A percentile compares a stretch with the other conserved stretches of the same genome.
Evolutionary conservation across 2,797 vertebrate species (phyloP).

Genomic region (Rhinatrema bivittatum): DNA sequence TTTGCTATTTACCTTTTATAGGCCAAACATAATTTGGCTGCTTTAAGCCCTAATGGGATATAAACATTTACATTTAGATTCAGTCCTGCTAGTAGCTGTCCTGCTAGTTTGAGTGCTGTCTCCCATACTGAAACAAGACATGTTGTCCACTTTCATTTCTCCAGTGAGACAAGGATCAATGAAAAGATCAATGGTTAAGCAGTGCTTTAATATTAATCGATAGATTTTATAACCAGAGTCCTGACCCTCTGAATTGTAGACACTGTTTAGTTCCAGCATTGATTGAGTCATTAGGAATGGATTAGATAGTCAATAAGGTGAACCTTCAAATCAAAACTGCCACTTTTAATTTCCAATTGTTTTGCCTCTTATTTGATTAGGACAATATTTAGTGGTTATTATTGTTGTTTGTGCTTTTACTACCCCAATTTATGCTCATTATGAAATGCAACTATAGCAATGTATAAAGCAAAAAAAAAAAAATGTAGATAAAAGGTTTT

Average conservation of each 20-base stretch:
- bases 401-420: slow-evolving; percentile 20
- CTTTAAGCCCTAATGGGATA: too few species aligned
- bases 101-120: slow-evolving; percentile 18
- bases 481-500: too few species aligned
- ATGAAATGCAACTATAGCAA: too few species aligned
- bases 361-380: slow-evolving; percentile 42
- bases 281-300: slow-evolving; percentile 58
- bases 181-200: slow-evolving; percentile 20
- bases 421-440: too few species aligned
- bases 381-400: slow-evolving; percentile 21
- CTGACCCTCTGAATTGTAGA: slow-evolving; percentile 53
- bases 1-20: too few species aligned
- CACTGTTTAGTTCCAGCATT: slow-evolving; percentile 58
- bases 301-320: slow-evolving; percentile 54
- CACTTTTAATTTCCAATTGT: slow-evolving; percentile 42
- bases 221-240: slow-evolving; percentile 47
- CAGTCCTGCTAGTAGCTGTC: too few species aligned
- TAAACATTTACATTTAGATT: too few species aligned
- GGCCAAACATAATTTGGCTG: too few species aligned
- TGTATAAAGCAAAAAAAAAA: too few species aligned
- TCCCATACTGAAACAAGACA: slow-evolving; percentile 19
- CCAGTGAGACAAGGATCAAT: slow-evolving; percentile 24
- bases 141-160: slow-evolving; percentile 30
- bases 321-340: slow-evolving; percentile 49
- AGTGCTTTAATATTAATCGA: slow-evolving; percentile 39